Base-by-base conservation (phyloP, 2,113 vertebrate genomes). In the Puntigrus tetrazona region DNA sequence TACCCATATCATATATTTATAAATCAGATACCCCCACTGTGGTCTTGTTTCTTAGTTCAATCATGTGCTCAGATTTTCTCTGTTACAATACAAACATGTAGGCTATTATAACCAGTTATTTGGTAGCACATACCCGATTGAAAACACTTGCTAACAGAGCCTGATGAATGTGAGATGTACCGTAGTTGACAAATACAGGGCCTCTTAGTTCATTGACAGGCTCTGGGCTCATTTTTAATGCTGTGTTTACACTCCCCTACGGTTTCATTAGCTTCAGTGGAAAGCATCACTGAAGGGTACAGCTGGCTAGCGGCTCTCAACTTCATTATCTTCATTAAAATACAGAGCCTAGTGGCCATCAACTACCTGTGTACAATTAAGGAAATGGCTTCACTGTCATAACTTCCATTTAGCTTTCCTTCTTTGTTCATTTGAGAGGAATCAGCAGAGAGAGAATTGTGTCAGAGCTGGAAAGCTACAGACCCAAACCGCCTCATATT, bases 201-300 rank as follows among this genome's bases (percentile, higher is more conserved):
- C 9, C 67, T 82, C 47, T 72, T 43, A 75, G 8, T 14, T 82
- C 72, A 70, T 82, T 84, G 80, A 31, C n/a, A 47, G 78, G 72
- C 63, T 50, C 43, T 36, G 34, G 47, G 74, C 85, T 77, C 11
- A 77, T 89, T 81, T 61, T 65, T 27, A 2, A 75, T 78, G 73
- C 81, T 79, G 88, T 82, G 55, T 87, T 79, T 80, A 63, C 69
- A 75, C 27, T 29, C 85, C 80, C 72, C 81, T 65, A 69, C 8
- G 70, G 83, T 88, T 87, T 90, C 86, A 90, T 88, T 88, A 85
- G 72, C 73, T 67, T 79, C 63, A 27, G 57, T 74, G 70, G 72
- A 85, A 85, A 84, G 45, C 69, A 27, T 88, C 70, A 36, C 72
- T 67, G 57, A 29, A 34, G 41, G 34, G 22, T 59, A 50, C 65